These are phyloP conservation scores for Schizaphis graminum DNA, from an alignment of 2,888 invertebrate species.

Conservation along the genomic window DNA sequence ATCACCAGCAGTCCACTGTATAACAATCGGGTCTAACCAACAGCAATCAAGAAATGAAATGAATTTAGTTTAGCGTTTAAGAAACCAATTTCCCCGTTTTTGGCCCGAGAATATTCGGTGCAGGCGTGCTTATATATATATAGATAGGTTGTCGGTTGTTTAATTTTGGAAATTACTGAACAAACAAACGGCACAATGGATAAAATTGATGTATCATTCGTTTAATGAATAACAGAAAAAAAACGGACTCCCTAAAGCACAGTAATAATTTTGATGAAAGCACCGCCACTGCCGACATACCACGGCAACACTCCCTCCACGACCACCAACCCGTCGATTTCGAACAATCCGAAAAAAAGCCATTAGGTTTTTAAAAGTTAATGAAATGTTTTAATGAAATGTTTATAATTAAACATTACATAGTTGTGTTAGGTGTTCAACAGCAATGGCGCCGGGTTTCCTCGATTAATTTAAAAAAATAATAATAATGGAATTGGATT, in stretches of 20 bases:
- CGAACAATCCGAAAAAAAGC: conserved; percentile 59
- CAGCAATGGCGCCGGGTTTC: conserved; percentile 53
- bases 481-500: conserved; percentile 66
- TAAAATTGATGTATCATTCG: conserved; percentile 64
- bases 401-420: conserved; percentile 65
- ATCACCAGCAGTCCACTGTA: neutral
- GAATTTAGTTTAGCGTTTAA: conserved; percentile 14
- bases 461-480: conserved; percentile 65
- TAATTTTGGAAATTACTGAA: conserved; percentile 50
- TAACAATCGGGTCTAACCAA: conserved; percentile 9
- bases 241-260: conserved; percentile 42
- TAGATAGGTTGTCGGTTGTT: neutral
- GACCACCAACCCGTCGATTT: neutral
- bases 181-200: conserved; percentile 15
- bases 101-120: neutral
- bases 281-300: neutral
- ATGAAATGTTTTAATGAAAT: conserved; percentile 66
- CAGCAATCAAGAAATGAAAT: conserved; percentile 21
- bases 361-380: conserved; percentile 65
- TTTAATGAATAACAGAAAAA: conserved; percentile 51
- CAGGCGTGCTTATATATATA: neutral
- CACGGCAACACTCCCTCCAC: neutral
- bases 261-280: conserved; percentile 64
- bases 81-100: conserved; percentile 18
- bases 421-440: conserved; percentile 60